These are phyloP conservation scores for Glomeris maerens DNA, from an alignment of 1,140 invertebrate genomes.

Conservation along the genomic window DNA sequence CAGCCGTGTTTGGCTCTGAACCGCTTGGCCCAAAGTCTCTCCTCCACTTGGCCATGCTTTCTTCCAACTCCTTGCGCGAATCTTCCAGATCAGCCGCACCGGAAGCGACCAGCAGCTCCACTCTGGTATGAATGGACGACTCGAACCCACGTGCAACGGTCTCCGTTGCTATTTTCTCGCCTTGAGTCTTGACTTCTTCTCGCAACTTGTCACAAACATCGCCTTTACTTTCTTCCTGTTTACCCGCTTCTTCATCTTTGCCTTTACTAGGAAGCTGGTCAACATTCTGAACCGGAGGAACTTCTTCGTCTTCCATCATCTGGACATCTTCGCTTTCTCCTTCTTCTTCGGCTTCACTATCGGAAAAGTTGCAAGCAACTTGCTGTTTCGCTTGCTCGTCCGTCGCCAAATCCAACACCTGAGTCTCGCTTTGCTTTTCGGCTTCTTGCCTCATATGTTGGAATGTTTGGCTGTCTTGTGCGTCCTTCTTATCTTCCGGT, in stretches of 20 bases:
- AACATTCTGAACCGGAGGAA: slow-evolving; percentile 16
- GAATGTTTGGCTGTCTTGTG: slow-evolving; percentile 48
- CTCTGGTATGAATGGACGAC: slow-evolving; percentile 47
- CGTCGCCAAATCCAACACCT: slow-evolving; percentile 43
- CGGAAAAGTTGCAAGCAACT: slow-evolving; percentile 37
- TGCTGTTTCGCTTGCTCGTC: slow-evolving; percentile 64
- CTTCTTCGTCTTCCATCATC: slow-evolving; percentile 22
- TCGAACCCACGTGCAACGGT: slow-evolving; percentile 50
- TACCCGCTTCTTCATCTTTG: slow-evolving; percentile 16
- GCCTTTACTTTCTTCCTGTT: slow-evolving; percentile 18
- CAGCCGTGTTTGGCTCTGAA: slow-evolving; percentile 4
- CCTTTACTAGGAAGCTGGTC: slow-evolving; percentile 9
- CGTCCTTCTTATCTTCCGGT: slow-evolving; percentile 1
- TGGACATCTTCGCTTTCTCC: slow-evolving; percentile 20
- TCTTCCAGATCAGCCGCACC: slow-evolving; percentile 23
- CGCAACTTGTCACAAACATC: slow-evolving; percentile 27
- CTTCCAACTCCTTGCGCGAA: slow-evolving; percentile 23
- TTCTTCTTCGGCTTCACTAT: slow-evolving; percentile 14
- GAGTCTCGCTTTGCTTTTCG: slow-evolving; percentile 39
- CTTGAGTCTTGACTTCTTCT: slow-evolving; percentile 51
- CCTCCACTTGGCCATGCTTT: slow-evolving; percentile 5
- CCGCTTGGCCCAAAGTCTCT: neutral
- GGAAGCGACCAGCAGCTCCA: slow-evolving; percentile 5
- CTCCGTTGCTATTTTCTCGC: slow-evolving; percentile 51
- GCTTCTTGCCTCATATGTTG: slow-evolving; percentile 75